Conservation (phyloP, 92 coral and sea anemone species). For the Siderastrea siderea region DNA sequence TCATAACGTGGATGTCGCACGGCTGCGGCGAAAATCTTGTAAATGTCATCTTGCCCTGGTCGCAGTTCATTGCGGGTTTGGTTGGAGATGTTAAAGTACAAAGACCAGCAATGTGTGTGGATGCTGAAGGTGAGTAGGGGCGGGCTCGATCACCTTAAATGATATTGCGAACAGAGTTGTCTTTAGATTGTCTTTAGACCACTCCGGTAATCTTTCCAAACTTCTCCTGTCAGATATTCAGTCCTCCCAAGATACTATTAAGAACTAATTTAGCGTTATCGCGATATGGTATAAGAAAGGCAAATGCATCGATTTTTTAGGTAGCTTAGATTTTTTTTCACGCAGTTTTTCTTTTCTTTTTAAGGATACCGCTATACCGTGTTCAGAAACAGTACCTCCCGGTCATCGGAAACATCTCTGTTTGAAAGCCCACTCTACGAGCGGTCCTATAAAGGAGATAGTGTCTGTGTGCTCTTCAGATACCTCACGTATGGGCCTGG, state of each 20-base stretch:
- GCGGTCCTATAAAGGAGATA: constrained; percentile 54
- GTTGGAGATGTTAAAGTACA: constrained; percentile 23
- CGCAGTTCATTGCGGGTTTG: constrained; percentile 19
- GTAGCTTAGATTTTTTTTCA: too few species aligned
- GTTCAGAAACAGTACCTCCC: constrained; percentile 10
- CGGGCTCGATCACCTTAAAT: too few species aligned
- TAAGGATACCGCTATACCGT: constrained; percentile 37
- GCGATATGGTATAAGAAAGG: too few species aligned
- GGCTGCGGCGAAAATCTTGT: constrained; percentile 35
- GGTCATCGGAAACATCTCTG: constrained; percentile 19
- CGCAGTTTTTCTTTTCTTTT: neutral
- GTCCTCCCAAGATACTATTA: too few species aligned
- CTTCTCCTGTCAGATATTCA: too few species aligned
- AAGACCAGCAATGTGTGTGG: constrained; percentile 44
- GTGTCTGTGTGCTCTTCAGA: constrained; percentile 72
- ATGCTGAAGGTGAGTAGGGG: constrained; percentile 24
- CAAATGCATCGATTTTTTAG: too few species aligned
- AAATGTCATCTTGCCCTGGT: constrained; percentile 35
- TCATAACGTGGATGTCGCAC: constrained; percentile 29
- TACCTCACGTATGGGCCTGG: constrained; percentile 75
- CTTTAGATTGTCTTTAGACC: too few species aligned
- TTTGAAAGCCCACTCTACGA: constrained; percentile 61
- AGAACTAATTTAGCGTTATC: too few species aligned
- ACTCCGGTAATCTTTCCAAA: too few species aligned
- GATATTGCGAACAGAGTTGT: too few species aligned